phyloP scores from a whole-genome alignment of 2,797 vertebrate species.

The Fistularia tabacaria region DNA sequence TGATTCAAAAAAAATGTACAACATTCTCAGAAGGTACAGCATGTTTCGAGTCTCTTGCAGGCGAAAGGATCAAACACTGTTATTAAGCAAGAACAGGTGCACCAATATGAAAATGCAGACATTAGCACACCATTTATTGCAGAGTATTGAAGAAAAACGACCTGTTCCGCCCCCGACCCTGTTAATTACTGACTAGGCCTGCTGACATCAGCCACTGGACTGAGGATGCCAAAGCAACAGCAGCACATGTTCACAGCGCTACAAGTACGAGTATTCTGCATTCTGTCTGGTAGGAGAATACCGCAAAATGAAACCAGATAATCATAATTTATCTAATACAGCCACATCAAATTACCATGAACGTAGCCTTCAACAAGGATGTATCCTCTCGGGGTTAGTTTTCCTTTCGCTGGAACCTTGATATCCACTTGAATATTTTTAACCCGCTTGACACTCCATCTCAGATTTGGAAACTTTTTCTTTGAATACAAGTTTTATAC shows the following conservation, averaged over 20 bases:
- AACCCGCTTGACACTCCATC: no score
- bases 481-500: no score
- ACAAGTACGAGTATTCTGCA: neutral
- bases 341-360: neutral
- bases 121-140: constrained; percentile 65
- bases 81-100: constrained; percentile 37
- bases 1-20: neutral
- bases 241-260: constrained; percentile 4
- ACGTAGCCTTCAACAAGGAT: neutral
- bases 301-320: constrained; percentile 12
- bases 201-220: constrained; percentile 66
- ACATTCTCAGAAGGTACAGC: no score
- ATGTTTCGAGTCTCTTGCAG: neutral
- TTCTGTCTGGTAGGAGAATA: constrained; percentile 4
- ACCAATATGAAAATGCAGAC: constrained; percentile 68
- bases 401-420: neutral
- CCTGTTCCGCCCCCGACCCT: constrained; percentile 47
- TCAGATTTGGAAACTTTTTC: no score
- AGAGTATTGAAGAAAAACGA: constrained; percentile 70
- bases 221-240: constrained; percentile 28
- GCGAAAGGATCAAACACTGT: neutral
- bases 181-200: constrained; percentile 66
- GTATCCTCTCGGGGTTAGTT: no score
- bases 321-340: constrained; percentile 7
- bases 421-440: no score